Base-by-base conservation (phyloP, 2,888 invertebrate species). In the Apamea anceps region DNA sequence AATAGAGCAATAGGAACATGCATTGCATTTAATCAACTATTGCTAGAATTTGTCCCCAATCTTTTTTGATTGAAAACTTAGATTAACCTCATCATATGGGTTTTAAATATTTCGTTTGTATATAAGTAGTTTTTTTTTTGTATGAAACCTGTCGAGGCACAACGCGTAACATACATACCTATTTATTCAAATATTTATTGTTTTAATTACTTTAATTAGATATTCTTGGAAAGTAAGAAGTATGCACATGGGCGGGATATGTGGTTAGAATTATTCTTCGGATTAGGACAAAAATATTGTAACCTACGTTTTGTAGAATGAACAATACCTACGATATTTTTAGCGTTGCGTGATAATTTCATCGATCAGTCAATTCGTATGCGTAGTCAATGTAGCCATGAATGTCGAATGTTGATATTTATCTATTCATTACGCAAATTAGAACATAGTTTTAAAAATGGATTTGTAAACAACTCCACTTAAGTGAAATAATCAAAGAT, bases 301-400 rank as follows among this genome's bases (percentile, higher is more conserved):
- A 5, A 37, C 37, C 37, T 18, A 28, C 21, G 0, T 21, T 32
- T 32, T 25, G n/a, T 28, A 32, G 21, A 25, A 51, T 15, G 51
- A 15, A 8, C 70, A 70, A 32, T 51, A 70, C 28, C 21, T 48
- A 5, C 25, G 15, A 48, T 68, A 7, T 45, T 62, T 66, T 18
- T 6, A 45, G 5, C 15, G 54, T 74, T 10, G 81, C 66, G 81
- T 80, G 80, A 45, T 75, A n/a, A 54, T 25, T 72, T 72, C 51
- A 80, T 80, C 66, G 81, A 80, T 57, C 51, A 57, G 57, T 2
- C 25, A 51, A 48, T 66, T 73, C 13, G 60, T 51, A 68, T 42
- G 32, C 5, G 28, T 28, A 62, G 28, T 15, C 28, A 28, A 57
- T n/a, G 8, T 45, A 70, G 42, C n/a, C 12, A 57, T 48, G 28